Conservation (phyloP, 2,888 invertebrate species). For the Alsophila aescularia region DNA sequence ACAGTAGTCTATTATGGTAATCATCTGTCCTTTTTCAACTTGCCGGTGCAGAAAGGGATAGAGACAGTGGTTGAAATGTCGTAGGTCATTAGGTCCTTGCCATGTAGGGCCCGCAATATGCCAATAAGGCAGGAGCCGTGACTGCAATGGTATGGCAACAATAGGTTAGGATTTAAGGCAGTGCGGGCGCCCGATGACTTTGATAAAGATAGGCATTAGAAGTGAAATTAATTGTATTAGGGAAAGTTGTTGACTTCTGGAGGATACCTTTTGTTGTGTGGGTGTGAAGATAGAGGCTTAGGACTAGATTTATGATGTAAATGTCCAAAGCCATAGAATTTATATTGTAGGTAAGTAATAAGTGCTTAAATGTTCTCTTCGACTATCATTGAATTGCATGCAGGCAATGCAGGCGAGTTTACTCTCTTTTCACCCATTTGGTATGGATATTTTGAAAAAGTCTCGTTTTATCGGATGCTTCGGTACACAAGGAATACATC, state of each 20-base stretch:
- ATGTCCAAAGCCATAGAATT: no score
- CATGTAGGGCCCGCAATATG: slow-evolving; percentile 81
- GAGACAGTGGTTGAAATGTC: slow-evolving; percentile 79
- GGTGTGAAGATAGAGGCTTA: no score
- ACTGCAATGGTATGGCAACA: slow-evolving; percentile 74
- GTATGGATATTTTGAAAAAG: no score
- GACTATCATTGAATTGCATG: no score
- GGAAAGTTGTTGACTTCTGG: slow-evolving; percentile 24
- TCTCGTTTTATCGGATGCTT: no score
- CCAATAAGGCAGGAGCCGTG: slow-evolving; percentile 82
- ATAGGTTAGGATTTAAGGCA: slow-evolving; percentile 65
- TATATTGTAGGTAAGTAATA: no score
- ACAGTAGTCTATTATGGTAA: slow-evolving; percentile 78
- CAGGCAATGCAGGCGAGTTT: no score
- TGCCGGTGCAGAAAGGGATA: slow-evolving; percentile 56
- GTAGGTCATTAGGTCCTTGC: slow-evolving; percentile 82
- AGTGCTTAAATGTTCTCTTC: no score
- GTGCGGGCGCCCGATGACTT: slow-evolving; percentile 61
- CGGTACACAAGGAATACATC: no score
- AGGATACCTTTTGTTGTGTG: no score
- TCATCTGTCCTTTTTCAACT: slow-evolving; percentile 59
- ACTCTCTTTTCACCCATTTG: no score
- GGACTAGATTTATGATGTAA: no score
- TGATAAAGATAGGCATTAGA: slow-evolving; percentile 58
- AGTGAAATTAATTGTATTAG: slow-evolving; percentile 54